phyloP scores from a whole-genome alignment of 2,113 vertebrate species.

The Asarcornis scutulata region DNA sequence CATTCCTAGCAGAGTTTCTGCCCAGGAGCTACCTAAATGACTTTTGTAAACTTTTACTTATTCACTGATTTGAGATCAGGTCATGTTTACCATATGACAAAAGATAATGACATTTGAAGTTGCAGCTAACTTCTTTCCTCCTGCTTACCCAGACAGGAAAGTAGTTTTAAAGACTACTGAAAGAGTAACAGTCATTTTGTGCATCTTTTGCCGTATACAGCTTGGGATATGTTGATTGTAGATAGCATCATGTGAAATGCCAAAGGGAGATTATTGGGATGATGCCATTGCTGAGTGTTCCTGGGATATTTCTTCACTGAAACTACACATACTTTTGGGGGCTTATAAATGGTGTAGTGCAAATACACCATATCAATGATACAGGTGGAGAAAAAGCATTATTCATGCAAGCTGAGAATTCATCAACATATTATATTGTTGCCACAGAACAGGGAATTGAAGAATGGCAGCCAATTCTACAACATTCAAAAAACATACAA shows the following conservation, averaged over 20 bases:
- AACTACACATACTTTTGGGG: background rate
- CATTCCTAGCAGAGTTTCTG: background rate
- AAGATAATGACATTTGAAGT: background rate
- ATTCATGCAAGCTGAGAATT: background rate
- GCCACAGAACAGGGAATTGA: background rate
- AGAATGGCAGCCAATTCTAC: background rate
- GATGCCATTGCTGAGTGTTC: background rate
- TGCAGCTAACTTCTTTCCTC: background rate
- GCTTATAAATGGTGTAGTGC: background rate
- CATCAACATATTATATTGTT: background rate
- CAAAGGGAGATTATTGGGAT: background rate
- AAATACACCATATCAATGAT: background rate
- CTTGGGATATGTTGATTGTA: background rate
- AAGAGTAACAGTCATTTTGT: background rate
- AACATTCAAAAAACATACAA: background rate
- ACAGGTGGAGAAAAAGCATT: background rate
- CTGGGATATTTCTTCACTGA: background rate
- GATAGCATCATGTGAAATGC: background rate
- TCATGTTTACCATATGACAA: rapidly evolving
- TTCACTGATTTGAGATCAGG: background rate
- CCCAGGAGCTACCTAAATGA: background rate
- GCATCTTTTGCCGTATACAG: background rate
- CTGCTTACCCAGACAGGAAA: background rate
- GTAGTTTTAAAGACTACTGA: background rate
- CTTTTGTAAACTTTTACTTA: background rate